phyloP scores from a whole-genome alignment of 2,888 invertebrate genomes.

The Trachelus stipa region DNA sequence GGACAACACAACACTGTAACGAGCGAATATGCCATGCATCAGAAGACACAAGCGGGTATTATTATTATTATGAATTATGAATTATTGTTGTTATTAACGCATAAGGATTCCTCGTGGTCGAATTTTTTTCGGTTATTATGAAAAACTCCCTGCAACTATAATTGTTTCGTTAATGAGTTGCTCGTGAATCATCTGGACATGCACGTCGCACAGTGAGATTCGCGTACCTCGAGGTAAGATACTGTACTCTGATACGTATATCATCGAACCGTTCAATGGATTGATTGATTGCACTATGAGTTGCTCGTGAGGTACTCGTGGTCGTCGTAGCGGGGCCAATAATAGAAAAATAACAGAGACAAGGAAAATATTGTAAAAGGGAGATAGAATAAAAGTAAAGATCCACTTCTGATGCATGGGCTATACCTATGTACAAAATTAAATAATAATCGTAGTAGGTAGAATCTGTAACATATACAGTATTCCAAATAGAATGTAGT shows the following conservation, averaged over 20 bases:
- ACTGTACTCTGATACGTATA: background rate
- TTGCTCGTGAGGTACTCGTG: background rate
- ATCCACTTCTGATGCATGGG: slow-evolving; percentile 49
- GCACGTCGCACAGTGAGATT: background rate
- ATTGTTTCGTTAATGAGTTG: background rate
- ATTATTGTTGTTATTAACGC: background rate
- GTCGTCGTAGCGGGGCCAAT: background rate
- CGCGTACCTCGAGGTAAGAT: background rate
- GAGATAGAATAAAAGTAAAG: background rate
- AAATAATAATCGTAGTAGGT: slow-evolving; percentile 57
- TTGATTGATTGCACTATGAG: background rate
- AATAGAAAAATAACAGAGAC: background rate
- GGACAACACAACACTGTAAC: background rate
- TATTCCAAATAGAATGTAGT: slow-evolving; percentile 53
- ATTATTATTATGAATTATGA: background rate
- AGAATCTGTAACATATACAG: slow-evolving; percentile 52
- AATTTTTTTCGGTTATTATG: background rate
- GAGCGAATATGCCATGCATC: background rate
- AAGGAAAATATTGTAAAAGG: background rate
- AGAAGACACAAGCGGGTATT: background rate
- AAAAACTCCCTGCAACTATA: background rate
- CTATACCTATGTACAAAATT: slow-evolving; percentile 54
- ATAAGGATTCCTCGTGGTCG: background rate
- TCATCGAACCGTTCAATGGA: background rate
- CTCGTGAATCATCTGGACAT: background rate